A percentile compares a stretch with the other conserved stretches of the same genome.
Evolutionary conservation across 2,888 invertebrate species (phyloP).

Genomic region (Drosophila anomelani): DNA sequence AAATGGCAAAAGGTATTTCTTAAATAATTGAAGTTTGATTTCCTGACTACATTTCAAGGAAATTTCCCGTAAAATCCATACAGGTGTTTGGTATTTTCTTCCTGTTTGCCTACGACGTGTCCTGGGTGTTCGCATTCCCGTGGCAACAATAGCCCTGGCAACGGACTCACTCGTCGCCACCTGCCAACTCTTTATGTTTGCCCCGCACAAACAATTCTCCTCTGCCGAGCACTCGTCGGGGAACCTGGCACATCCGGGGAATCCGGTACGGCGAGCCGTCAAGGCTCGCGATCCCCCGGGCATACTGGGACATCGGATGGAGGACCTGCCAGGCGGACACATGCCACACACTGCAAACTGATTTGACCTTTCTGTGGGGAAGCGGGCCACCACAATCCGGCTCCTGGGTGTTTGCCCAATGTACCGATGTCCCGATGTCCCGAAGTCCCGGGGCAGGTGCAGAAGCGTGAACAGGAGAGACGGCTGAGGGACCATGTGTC

Average conservation of each 20-base stretch:
- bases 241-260: slow-evolving; percentile 36
- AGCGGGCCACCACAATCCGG: slow-evolving; percentile 6
- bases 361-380: slow-evolving; percentile 48
- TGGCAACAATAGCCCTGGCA: slow-evolving; percentile 42
- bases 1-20: not conserved
- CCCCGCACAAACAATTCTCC: slow-evolving; percentile 36
- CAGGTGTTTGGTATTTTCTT: not conserved
- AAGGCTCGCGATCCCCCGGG: slow-evolving; percentile 6
- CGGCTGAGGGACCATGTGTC: slow-evolving; percentile 10
- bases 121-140: slow-evolving; percentile 20
- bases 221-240: slow-evolving; percentile 19
- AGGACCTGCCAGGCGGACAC: slow-evolving; percentile 20
- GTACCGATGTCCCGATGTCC: slow-evolving; percentile 21
- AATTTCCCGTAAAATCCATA: too few species aligned
- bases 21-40: not conserved
- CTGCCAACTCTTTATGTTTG: slow-evolving; percentile 45
- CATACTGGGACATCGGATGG: slow-evolving; percentile 22
- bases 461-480: slow-evolving; percentile 27
- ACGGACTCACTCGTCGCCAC: slow-evolving; percentile 37
- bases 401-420: slow-evolving; percentile 34
- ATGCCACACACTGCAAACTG: slow-evolving; percentile 41
- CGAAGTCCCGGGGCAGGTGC: slow-evolving; percentile 32
- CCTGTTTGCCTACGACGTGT: slow-evolving; percentile 3
- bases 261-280: slow-evolving; percentile 19
- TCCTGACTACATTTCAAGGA: not conserved